phyloP scores from a whole-genome alignment of 2,888 invertebrate species.

The Cecidostiba fungosa region DNA sequence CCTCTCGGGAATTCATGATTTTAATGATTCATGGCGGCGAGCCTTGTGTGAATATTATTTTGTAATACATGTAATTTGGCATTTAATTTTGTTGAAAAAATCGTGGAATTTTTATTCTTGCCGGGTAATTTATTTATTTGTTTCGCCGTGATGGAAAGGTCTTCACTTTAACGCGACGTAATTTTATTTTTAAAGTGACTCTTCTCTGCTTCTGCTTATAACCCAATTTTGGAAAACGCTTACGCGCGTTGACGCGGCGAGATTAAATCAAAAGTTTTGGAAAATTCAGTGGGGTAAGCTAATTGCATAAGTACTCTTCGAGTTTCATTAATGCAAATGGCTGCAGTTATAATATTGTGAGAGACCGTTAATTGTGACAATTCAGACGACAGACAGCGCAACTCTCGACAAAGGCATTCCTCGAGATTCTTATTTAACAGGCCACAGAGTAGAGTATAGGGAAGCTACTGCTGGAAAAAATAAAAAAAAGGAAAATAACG shows the following conservation, averaged over 20 bases:
- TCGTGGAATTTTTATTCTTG: background rate
- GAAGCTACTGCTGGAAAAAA: slow-evolving; percentile 18
- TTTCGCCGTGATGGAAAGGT: too few relatives aligned
- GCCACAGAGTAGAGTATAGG: slow-evolving; percentile 31
- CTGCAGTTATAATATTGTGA: slow-evolving; percentile 39
- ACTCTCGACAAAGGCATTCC: background rate
- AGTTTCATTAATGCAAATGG: slow-evolving; percentile 54
- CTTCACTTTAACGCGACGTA: background rate
- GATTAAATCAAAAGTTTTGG: slow-evolving; percentile 39
- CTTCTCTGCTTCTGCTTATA: background rate
- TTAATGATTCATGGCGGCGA: slow-evolving; percentile 20
- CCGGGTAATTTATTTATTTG: too few relatives aligned
- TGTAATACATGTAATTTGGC: background rate
- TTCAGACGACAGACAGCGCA: slow-evolving; percentile 16
- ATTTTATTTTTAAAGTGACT: background rate
- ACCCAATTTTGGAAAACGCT: slow-evolving; percentile 42
- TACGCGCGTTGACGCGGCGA: background rate
- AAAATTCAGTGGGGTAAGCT: slow-evolving; percentile 4
- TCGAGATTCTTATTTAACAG: slow-evolving; percentile 46
- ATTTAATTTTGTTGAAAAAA: background rate
- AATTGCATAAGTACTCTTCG: slow-evolving; percentile 41
- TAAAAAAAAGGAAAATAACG: slow-evolving; percentile 28
- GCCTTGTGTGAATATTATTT: slow-evolving; percentile 17
- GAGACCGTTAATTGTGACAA: slow-evolving; percentile 54
- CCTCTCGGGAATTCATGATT: slow-evolving; percentile 45